Conservation (phyloP, 1,140 invertebrate genomes). For the Venturia canescens region DNA sequence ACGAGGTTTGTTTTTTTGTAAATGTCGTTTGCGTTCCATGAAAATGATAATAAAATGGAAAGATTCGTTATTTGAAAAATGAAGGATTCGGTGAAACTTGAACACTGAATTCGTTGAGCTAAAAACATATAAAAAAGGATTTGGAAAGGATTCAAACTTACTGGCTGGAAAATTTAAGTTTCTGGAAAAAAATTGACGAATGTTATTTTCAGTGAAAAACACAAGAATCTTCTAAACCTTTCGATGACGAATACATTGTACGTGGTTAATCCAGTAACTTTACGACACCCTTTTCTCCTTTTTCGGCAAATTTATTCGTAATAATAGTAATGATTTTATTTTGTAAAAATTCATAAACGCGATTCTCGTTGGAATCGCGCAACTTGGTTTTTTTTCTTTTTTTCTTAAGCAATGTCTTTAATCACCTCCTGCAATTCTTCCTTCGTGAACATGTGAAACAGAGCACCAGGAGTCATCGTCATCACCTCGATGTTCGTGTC, state of each 20-base stretch:
- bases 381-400: constrained; percentile 17
- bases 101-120: too few species aligned
- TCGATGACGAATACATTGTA: constrained; percentile 44
- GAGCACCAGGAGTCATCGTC: constrained; percentile 89
- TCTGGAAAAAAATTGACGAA: background rate
- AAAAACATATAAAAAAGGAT: too few species aligned
- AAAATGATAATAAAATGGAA: too few species aligned
- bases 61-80: too few species aligned
- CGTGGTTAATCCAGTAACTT: constrained; percentile 36
- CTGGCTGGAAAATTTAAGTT: too few species aligned
- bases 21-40: too few species aligned
- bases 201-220: constrained; percentile 50
- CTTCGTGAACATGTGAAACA: constrained; percentile 94
- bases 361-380: constrained; percentile 44
- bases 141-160: too few species aligned
- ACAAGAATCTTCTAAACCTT: constrained; percentile 48
- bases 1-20: too few species aligned
- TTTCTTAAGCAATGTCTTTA: constrained; percentile 82
- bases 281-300: constrained; percentile 20
- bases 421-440: constrained; percentile 95
- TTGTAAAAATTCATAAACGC: constrained; percentile 40
- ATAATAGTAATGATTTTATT: constrained; percentile 4
- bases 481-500: constrained; percentile 99
- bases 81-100: too few species aligned
- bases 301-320: constrained; percentile 22